A percentile compares a stretch with the other conserved stretches of the same genome.
These are phyloP conservation scores for Drosophila fungiperda DNA, from an alignment of 2,888 invertebrate species.

Conservation along the genomic window DNA sequence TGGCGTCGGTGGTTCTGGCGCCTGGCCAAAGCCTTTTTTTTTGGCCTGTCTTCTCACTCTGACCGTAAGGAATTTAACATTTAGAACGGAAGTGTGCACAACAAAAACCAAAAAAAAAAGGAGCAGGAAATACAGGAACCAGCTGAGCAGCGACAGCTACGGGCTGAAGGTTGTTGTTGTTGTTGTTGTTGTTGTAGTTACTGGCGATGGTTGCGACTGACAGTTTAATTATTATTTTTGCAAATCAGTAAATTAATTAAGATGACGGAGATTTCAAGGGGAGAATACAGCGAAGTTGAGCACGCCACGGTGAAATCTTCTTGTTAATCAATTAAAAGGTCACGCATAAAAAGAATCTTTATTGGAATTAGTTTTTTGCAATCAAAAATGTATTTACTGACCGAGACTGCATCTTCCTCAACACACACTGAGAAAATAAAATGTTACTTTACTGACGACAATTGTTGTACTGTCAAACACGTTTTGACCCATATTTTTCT, in stretches of 20 bases:
- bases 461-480: neutral
- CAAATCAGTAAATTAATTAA: conserved; percentile 72
- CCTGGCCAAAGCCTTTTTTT: conserved; percentile 52
- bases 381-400: neutral
- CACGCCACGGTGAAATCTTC: conserved; percentile 20
- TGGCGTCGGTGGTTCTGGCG: conserved; percentile 48
- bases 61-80: conserved; percentile 62
- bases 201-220: conserved; percentile 67
- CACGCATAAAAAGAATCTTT: neutral
- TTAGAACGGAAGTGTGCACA: conserved; percentile 55
- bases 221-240: conserved; percentile 75
- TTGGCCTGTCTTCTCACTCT: conserved; percentile 49
- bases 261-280: conserved; percentile 48
- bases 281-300: neutral
- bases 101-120: conserved; percentile 6
- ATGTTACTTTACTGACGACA: neutral
- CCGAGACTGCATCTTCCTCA: too few species aligned
- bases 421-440: neutral
- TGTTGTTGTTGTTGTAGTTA: too few species aligned
- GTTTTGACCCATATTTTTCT: neutral
- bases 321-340: conserved; percentile 9
- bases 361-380: neutral
- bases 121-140: too few species aligned
- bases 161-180: too few species aligned
- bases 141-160: too few species aligned